A percentile compares a stretch with the other conserved stretches of the same genome.
These are phyloP conservation scores for Rattus rattus DNA, from an alignment of 2,113 vertebrate genomes.

Conservation along the genomic window DNA sequence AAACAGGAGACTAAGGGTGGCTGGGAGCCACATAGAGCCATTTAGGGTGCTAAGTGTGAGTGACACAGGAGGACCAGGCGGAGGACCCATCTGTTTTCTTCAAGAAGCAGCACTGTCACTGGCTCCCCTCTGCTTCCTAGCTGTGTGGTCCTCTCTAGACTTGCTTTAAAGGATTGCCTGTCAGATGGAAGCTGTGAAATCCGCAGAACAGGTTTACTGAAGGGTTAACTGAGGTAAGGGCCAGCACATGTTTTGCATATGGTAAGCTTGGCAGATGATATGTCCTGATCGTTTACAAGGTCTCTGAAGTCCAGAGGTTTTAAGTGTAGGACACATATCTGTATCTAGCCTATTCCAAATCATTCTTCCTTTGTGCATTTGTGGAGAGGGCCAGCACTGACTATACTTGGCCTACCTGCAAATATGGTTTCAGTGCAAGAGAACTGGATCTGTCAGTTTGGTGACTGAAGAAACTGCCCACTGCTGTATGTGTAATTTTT, in stretches of 20 bases:
- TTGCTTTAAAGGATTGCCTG: background rate
- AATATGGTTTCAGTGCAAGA: background rate
- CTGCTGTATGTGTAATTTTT: background rate
- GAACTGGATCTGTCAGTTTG: background rate
- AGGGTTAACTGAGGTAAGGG: background rate
- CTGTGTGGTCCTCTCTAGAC: background rate
- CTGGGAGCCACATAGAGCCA: background rate
- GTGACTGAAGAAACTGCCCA: background rate
- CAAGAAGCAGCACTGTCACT: background rate
- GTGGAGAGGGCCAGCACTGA: background rate
- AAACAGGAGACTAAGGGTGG: background rate
- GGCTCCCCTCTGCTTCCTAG: background rate
- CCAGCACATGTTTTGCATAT: accelerated
- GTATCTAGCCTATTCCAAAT: background rate
- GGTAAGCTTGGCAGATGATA: background rate
- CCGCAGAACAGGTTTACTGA: background rate
- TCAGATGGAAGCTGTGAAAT: background rate
- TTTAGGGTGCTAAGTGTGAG: background rate
- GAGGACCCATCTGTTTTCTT: background rate
- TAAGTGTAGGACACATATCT: background rate
- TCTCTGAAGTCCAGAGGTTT: background rate
- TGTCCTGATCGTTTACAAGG: background rate
- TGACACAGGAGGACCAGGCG: background rate
- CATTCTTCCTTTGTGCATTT: background rate
- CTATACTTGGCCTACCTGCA: background rate